These are phyloP conservation scores for Acanthurus leucopareius DNA, from an alignment of 2,797 vertebrate species.

Conservation along the genomic window DNA sequence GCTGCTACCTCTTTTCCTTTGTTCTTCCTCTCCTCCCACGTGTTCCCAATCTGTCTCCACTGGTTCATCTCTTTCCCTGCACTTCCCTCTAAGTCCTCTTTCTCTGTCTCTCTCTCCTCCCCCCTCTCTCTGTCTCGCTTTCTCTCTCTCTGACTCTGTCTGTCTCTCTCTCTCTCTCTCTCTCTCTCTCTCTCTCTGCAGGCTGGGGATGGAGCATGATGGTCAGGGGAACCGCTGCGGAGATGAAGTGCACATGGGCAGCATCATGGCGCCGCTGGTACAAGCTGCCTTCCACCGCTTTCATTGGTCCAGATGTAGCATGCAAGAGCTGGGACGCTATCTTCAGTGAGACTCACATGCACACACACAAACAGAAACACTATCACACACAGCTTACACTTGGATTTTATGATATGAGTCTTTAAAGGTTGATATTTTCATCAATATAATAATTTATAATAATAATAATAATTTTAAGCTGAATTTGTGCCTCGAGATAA, in stretches of 20 bases:
- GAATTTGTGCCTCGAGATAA: neutral
- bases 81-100: neutral
- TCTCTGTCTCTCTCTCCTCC: neutral
- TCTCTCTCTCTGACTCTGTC: too few species aligned
- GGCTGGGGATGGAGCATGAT: slow-evolving; percentile 98
- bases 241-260: slow-evolving; percentile 97
- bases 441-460: too few species aligned
- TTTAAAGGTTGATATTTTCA: slow-evolving; percentile 14
- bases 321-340: slow-evolving; percentile 95
- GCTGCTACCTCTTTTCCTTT: slow-evolving; percentile 24
- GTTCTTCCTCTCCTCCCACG: slow-evolving; percentile 41
- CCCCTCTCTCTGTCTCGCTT: neutral
- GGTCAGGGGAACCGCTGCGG: slow-evolving; percentile 98
- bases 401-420: slow-evolving; percentile 22
- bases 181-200: slow-evolving; percentile 63
- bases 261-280: slow-evolving; percentile 98
- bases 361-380: slow-evolving; percentile 16
- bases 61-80: slow-evolving; percentile 32
- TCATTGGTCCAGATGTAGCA: slow-evolving; percentile 99
- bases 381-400: neutral
- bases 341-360: slow-evolving; percentile 89
- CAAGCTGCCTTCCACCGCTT: slow-evolving; percentile 98
- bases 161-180: neutral
- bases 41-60: slow-evolving; percentile 50
- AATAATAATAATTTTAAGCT: too few species aligned